Evolutionary conservation across 2,113 vertebrate genomes (phyloP).

Genomic region (Atractosteus spatula): DNA sequence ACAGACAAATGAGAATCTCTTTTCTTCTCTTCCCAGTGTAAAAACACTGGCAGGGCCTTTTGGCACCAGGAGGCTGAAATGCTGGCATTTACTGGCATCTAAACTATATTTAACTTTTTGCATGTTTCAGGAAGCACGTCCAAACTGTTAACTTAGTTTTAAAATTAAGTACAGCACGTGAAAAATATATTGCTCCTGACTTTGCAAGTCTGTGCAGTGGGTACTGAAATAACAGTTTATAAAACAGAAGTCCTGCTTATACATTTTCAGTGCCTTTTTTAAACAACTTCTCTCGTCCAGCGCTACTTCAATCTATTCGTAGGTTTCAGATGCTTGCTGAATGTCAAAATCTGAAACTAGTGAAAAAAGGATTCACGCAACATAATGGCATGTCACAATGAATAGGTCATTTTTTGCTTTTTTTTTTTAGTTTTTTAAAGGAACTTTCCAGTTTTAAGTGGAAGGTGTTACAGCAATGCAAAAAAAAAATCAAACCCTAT

Average conservation of each 20-base stretch:
- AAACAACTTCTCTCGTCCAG: background rate
- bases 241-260: background rate
- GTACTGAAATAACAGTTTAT: background rate
- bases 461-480: too few species aligned
- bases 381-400: too few species aligned
- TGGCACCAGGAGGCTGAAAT: background rate
- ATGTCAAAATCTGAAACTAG: too few species aligned
- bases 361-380: too few species aligned
- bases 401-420: too few species aligned
- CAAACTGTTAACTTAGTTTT: constrained; percentile 5
- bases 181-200: background rate
- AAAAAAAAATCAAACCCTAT: too few species aligned
- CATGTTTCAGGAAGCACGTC: background rate
- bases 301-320: background rate
- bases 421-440: too few species aligned
- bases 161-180: background rate
- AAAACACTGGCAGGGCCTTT: background rate
- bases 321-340: background rate
- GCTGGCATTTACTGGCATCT: background rate
- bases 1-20: background rate
- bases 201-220: background rate
- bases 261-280: background rate
- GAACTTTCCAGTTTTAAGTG: too few species aligned
- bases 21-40: background rate
- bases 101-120: background rate